Conservation (phyloP, 2,797 vertebrate genomes). For the Pseudochirops corinnae region DNA sequence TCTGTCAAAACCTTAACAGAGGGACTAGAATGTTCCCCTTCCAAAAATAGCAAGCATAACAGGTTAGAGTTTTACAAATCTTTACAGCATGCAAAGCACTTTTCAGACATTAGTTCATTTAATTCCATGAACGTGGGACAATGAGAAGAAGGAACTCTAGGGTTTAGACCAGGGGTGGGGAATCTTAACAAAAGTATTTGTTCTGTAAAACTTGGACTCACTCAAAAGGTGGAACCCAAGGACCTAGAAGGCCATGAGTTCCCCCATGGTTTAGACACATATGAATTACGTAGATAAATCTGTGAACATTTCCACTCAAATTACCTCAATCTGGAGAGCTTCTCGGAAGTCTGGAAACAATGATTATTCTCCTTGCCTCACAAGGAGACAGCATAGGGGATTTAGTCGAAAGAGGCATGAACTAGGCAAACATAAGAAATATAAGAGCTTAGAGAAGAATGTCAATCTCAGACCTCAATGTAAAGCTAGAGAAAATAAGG, state of each 20-base stretch:
- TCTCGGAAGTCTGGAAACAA: neutral
- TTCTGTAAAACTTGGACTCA: no score
- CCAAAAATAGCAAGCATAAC: neutral
- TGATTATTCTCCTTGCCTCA: neutral
- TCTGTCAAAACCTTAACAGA: neutral
- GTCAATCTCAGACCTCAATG: neutral
- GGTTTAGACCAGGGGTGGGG: neutral
- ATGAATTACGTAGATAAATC: neutral
- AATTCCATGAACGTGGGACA: neutral
- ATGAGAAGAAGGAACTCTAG: neutral
- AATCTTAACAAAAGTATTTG: no score
- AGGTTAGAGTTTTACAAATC: neutral
- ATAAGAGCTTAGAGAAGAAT: neutral
- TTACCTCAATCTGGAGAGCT: neutral
- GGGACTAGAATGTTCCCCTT: neutral
- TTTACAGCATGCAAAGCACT: neutral
- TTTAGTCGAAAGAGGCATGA: neutral
- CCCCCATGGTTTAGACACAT: neutral
- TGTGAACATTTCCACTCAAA: neutral
- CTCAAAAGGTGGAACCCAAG: no score
- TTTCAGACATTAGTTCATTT: neutral
- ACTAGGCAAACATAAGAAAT: neutral
- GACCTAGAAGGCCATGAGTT: no score
- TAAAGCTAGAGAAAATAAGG: neutral
- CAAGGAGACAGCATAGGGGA: neutral